Conservation (phyloP, 2,797 vertebrate genomes). For the Pipistrellus nathusii region DNA sequence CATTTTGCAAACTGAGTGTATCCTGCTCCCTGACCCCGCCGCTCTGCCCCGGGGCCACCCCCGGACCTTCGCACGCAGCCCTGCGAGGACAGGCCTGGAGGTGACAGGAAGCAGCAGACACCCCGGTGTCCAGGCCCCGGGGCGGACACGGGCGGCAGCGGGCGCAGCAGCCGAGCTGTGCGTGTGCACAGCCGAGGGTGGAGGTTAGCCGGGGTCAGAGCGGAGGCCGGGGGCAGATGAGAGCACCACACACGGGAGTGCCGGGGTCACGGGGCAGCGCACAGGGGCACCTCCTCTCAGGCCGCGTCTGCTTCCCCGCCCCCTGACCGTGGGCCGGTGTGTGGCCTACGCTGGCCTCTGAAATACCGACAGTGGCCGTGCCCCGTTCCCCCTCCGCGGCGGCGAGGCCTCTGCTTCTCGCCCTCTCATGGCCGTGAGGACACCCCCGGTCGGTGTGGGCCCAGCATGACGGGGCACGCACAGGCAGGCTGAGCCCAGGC, state of each 20-base stretch:
- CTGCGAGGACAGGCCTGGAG: background rate
- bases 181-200: fast-evolving
- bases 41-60: background rate
- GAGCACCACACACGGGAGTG: fast-evolving
- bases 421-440: background rate
- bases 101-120: background rate
- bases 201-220: background rate
- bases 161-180: fast-evolving
- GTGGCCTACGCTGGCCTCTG: too few relatives aligned
- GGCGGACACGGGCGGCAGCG: too few relatives aligned
- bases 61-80: background rate
- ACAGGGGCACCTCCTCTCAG: background rate
- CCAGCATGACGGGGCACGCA: fast-evolving
- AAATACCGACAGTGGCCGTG: background rate
- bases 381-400: background rate
- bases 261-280: background rate
- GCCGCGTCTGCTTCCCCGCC: background rate
- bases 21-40: background rate
- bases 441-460: background rate
- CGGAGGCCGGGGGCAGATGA: background rate
- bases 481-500: background rate
- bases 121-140: background rate
- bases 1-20: background rate
- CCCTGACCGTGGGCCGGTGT: background rate
- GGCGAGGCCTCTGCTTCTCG: too few relatives aligned